Base-by-base conservation (phyloP, 2,888 invertebrate genomes). In the Limnephilus marmoratus region DNA sequence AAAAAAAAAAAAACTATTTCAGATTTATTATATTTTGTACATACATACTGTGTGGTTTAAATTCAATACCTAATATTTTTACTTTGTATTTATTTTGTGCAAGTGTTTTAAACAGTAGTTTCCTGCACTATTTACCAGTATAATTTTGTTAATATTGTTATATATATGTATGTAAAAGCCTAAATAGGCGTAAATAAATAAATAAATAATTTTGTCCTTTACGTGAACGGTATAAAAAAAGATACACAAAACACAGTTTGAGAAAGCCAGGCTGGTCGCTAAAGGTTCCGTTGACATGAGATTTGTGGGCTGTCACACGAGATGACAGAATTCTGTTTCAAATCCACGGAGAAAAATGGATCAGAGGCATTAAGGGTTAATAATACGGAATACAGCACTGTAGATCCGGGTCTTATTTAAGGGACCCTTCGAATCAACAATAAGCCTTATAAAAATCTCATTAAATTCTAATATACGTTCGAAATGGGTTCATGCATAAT, bases 251-350 rank as follows among this genome's bases (percentile, higher is more conserved):
- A 37, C 83, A 83, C 34, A 3, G 34, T 83, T 31, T 34, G 83
- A 83, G 37, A 83, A 24, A 15, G 11, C 18, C 18, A 85, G 31
- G 15, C 37, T 83, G 15, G 18, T 18, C 24, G 86, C 31, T 49
- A 49, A 86, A 13, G 86, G 53, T 86, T 31, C 15, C 49, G 86
- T 11, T 86, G 86, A 53, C 86, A 49, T 11, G 3, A 86, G 34
- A 86, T 53, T n/a, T 86, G 86, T 86, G 49, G 24, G 1, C 86
- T 31, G 15, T 86, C 86, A 49, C 53, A 29, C 31, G 49, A 53
- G 86, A 13, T 86, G 86, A 53, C 45, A 49, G 11, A 49, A 86
- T 49, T 45, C 12, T 31, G 31, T 49, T 86, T 86, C 53, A 86
- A 86, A 29, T 49, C 31, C 49, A 29, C 12, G 31, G 41, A 37